Percentiles rank a stretch among this genome's conserved stretches.
Conservation (phyloP, 2,888 invertebrate genomes). For the Chrysomela aeneicollis region DNA sequence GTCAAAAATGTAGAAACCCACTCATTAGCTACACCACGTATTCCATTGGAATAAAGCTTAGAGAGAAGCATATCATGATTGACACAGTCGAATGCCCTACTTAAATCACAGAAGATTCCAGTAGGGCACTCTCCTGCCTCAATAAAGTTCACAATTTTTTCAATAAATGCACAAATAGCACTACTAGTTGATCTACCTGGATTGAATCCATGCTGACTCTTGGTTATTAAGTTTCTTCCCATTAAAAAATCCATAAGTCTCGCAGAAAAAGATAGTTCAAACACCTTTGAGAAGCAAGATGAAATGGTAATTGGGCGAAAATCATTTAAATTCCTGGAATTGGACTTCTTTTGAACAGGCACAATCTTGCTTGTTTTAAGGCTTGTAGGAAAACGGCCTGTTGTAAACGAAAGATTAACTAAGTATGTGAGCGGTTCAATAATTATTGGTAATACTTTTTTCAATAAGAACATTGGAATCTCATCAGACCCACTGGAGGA, state of each 20-base stretch:
- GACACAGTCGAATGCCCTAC: not conserved
- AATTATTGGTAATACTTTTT: not conserved
- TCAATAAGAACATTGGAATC: not conserved
- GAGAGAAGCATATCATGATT: not conserved
- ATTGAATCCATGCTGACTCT: too few relatives aligned
- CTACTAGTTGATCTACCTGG: not conserved
- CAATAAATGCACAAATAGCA: not conserved
- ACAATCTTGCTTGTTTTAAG: constrained; percentile 5
- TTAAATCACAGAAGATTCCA: too few relatives aligned
- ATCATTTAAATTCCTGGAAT: constrained; percentile 5
- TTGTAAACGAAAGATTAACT: not conserved
- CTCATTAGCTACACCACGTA: not conserved
- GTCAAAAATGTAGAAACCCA: not conserved
- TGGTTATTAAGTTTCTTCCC: not conserved
- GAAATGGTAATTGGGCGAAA: not conserved
- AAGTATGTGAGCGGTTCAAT: constrained; percentile 4
- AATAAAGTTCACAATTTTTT: not conserved
- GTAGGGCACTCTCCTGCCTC: not conserved
- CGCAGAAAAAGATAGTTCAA: not conserved
- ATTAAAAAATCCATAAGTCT: not conserved
- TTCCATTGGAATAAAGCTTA: too few relatives aligned
- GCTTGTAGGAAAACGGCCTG: not conserved
- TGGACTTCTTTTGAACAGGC: not conserved
- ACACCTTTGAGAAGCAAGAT: not conserved
- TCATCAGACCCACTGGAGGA: too few relatives aligned